phyloP scores from a whole-genome alignment of 2,888 invertebrate species.

The Chrysotoxum bicinctum region DNA sequence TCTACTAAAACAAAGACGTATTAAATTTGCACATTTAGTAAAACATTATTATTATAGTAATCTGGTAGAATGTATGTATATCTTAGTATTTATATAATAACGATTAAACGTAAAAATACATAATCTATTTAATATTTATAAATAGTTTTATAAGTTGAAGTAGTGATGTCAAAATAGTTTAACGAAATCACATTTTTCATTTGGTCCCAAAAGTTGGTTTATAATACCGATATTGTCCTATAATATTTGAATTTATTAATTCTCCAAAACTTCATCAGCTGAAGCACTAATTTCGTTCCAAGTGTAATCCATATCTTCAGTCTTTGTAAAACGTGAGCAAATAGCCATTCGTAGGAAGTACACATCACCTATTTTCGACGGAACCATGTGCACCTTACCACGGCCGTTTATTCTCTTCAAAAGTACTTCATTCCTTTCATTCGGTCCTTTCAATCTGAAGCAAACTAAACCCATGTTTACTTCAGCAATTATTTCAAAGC shows the following conservation, averaged over 20 bases:
- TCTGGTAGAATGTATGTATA: too few species aligned
- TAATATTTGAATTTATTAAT: slow-evolving; percentile 73
- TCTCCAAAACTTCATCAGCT: slow-evolving; percentile 86
- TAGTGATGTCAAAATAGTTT: too few species aligned
- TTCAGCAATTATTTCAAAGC: slow-evolving; percentile 95
- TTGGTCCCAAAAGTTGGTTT: slow-evolving; percentile 22
- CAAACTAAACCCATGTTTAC: slow-evolving; percentile 98
- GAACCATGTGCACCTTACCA: slow-evolving; percentile 95
- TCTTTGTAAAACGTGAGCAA: slow-evolving; percentile 92
- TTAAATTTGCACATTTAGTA: too few species aligned
- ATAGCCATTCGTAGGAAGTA: slow-evolving; percentile 95
- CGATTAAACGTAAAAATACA: too few species aligned
- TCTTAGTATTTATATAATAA: too few species aligned
- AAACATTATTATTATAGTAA: too few species aligned
- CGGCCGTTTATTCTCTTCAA: slow-evolving; percentile 93
- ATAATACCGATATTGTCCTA: not conserved
- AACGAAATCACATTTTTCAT: not conserved
- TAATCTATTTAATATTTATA: too few species aligned
- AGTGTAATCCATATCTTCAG: slow-evolving; percentile 90
- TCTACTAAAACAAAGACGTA: too few species aligned
- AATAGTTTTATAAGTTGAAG: too few species aligned
- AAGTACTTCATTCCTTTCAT: slow-evolving; percentile 91
- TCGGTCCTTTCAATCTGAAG: slow-evolving; percentile 94
- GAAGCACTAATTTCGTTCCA: slow-evolving; percentile 93
- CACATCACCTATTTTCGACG: slow-evolving; percentile 91